Evolutionary conservation across 2,797 vertebrate genomes (phyloP), one percentile per base, ranked within the genome.

Genomic region (Urocyon cinereoargenteus): DNA sequence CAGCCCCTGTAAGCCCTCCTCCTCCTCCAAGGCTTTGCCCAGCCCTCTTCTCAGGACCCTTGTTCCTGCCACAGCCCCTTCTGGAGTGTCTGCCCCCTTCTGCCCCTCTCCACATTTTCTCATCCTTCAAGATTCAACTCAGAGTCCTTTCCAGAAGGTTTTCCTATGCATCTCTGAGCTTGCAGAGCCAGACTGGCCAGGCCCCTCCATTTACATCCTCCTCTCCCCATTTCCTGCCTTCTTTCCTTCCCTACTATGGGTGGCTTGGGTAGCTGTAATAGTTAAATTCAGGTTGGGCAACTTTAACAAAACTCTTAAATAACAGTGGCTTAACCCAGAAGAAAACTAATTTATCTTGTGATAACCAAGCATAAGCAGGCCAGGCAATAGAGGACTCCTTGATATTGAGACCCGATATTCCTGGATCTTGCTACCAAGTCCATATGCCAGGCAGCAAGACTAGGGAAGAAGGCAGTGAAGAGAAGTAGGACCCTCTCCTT

Each of bases 321-420:
- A 49, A 93, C 26, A 92, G 89, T n/a, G 34, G n/a, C n/a, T 90
- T 83, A 78, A 87, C 31, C 45, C 49, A 79, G 31, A 53, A 84
- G n/a, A 84, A 73, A 85, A 21, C 53, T 53, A 49, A 18, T 51
- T 89, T 75, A 16, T 51, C 61, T 86, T n/a, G 28, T 81, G 86
- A 73, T n/a, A 86, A 59, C 36, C 1, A 0, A 59, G 31, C 79
- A 85, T 34, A 79, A 77, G 36, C 61, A 72, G 11, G 2, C 22
- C 78, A 57, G 13, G 34, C 45, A 61, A 88, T 28, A 55, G 19
- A 6, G n/a, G 5, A 6, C 14, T 73, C 51, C 14, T 24, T 64
- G 34, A 13, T 62, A 34, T 0, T 13, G 6, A 40, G 66, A 72
- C 5, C 10, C 9, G 34, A 31, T 57, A n/a, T 21, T 45, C 22